phyloP scores from a whole-genome alignment of 2,797 vertebrate genomes.

The Protonibea diacanthus region DNA sequence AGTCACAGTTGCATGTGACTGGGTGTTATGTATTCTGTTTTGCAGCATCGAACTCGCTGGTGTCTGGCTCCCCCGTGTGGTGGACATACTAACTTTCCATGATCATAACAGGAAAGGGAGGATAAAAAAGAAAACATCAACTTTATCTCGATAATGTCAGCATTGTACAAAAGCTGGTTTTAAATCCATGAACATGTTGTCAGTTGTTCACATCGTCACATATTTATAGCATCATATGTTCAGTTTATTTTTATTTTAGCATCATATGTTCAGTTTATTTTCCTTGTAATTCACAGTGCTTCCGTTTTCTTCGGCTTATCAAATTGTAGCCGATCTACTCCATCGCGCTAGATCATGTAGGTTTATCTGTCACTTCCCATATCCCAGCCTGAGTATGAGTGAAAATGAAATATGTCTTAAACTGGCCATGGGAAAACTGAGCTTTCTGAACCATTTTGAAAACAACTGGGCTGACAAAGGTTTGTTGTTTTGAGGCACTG shows the following conservation, averaged over 20 bases:
- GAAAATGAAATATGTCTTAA: no score
- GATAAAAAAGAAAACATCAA: background rate
- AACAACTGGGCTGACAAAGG: background rate
- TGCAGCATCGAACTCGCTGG: slow-evolving; percentile 17
- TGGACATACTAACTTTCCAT: background rate
- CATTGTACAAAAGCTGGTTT: background rate
- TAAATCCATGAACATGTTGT: background rate
- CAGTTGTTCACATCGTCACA: background rate
- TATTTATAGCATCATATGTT: background rate
- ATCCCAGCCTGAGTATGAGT: background rate
- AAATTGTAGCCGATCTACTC: background rate
- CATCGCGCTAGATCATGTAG: background rate
- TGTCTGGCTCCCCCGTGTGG: slow-evolving; percentile 76
- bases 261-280: no score
- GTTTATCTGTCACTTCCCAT: background rate
- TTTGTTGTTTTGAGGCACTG: background rate
- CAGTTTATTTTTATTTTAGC: background rate
- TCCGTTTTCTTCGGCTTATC: background rate
- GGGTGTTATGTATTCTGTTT: slow-evolving; percentile 39
- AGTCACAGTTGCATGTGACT: slow-evolving; percentile 60
- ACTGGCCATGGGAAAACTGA: background rate
- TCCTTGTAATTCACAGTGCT: background rate
- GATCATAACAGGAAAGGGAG: background rate
- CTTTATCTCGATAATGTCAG: background rate
- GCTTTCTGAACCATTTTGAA: background rate